Base-by-base conservation (phyloP, 2,113 vertebrate species). In the Phalacrocorax carbo region DNA sequence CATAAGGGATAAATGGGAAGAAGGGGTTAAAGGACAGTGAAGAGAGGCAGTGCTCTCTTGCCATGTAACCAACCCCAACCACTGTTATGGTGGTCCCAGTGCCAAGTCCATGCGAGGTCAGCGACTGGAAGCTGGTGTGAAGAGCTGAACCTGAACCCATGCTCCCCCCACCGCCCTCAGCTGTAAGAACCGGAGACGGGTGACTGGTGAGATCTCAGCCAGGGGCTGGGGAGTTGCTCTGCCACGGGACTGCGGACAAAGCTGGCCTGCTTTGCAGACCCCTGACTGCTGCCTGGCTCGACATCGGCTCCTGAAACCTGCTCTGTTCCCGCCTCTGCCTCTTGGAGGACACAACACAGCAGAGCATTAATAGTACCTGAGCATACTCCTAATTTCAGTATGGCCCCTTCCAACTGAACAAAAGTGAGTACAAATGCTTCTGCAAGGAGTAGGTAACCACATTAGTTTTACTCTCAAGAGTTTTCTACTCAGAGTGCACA, bases 271-370 rank as follows among this genome's bases (percentile, higher is more conserved):
- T 85, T 82, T 42, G 51, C 49, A 42, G 52, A 42, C 40, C 58
- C 30, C 48, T 86, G 16, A 22, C 54, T 9, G 2, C 25, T 0
- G 0, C 15, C 19, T 2, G 5, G 34, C 30, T 88, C 15, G 7
- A 8, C 14, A 7, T 57, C 27, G 42, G 57, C 34, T 95, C 49
- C 76, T 38, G 40, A 18, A 69, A 13, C 36, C 65, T n/a, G 27
- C 54, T 52, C 7, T 70, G 15, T 54, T 81, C 26, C 57, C 57
- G 52, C 46, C 38, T 81, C 44, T 64, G 44, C 38, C 49, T 65
- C 77, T 75, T 21, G 8, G 44, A 96, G 32, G 32, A 77, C 60
- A 29, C 51, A 55, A 14, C 3, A 4, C 36, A 58, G 29, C 73
- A 80, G 62, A 77, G 54, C 30, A n/a, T 18, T 38, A 73, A 32